A percentile compares a stretch with the other conserved stretches of the same genome.
Conservation (phyloP, 2,888 invertebrate species). For the Campoplex capitator region DNA sequence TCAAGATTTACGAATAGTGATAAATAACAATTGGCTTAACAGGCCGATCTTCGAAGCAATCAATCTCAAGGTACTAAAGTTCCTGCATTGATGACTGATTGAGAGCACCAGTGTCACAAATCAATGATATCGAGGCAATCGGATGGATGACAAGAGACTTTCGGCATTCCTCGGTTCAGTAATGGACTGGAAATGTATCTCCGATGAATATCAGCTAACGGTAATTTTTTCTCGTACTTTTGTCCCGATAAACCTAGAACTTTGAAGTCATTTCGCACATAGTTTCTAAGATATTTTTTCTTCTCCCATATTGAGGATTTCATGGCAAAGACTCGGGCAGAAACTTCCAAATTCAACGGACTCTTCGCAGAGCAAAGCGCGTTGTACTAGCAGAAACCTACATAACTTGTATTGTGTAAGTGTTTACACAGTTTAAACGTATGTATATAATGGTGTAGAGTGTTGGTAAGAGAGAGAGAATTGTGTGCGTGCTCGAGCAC, state of each 20-base stretch:
- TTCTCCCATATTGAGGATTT: conserved; percentile 15
- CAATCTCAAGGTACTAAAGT: background rate
- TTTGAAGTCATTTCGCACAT: background rate
- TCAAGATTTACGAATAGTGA: no score
- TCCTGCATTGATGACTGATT: no score
- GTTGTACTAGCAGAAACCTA: background rate
- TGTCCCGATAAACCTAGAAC: background rate
- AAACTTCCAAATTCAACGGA: conserved; percentile 19
- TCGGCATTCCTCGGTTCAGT: background rate
- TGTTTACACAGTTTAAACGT: conserved; percentile 40
- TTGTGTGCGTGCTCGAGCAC: conserved; percentile 62
- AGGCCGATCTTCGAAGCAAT: background rate
- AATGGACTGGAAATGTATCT: background rate
- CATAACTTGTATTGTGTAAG: conserved; percentile 19
- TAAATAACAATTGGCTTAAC: no score
- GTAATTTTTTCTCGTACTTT: background rate
- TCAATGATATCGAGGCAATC: background rate
- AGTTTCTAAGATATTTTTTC: conserved; percentile 5
- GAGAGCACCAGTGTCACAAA: no score
- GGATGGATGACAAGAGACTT: background rate
- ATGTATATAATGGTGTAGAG: conserved; percentile 4
- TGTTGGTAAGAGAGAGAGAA: conserved; percentile 20
- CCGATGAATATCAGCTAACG: background rate
- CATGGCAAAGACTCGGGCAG: conserved; percentile 15
- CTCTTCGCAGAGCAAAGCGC: background rate